These are phyloP conservation scores for Gallinago paraguaiae DNA, from an alignment of 2,113 vertebrate species.

Conservation along the genomic window DNA sequence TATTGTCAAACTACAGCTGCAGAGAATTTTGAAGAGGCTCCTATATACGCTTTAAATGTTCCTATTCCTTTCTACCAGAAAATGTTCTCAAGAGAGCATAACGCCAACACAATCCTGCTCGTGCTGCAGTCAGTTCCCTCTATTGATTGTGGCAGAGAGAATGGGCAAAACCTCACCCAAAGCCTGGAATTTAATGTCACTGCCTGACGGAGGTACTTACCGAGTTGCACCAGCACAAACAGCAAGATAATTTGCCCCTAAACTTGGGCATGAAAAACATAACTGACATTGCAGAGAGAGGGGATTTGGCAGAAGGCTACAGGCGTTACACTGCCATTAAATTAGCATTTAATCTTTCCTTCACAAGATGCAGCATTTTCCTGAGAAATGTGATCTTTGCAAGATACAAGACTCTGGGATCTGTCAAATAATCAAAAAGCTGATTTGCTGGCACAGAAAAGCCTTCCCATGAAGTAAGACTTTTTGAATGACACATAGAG, in stretches of 20 bases:
- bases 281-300: not conserved
- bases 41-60: slow-evolving; percentile 63
- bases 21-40: slow-evolving; percentile 69
- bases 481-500: not conserved
- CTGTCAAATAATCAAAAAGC: slow-evolving; percentile 49
- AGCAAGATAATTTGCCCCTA: not conserved
- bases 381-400: slow-evolving; percentile 33
- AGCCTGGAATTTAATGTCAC: not conserved
- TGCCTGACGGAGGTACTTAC: not conserved
- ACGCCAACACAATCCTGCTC: slow-evolving; percentile 44
- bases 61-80: slow-evolving; percentile 43
- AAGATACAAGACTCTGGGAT: slow-evolving; percentile 12
- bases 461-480: not conserved
- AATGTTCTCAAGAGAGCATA: slow-evolving; percentile 65
- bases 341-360: slow-evolving; percentile 54
- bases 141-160: not conserved
- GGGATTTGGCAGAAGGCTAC: not conserved
- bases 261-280: not conserved
- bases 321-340: not conserved
- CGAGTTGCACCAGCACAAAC: not conserved
- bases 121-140: not conserved
- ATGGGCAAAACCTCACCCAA: not conserved
- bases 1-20: slow-evolving; percentile 73
- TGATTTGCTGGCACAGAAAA: not conserved
- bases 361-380: slow-evolving; percentile 5